A percentile compares a stretch with the other conserved stretches of the same genome.
Conservation (phyloP, 37 sponge, comb jelly and placozoan species). For the Axinella damicornis region DNA sequence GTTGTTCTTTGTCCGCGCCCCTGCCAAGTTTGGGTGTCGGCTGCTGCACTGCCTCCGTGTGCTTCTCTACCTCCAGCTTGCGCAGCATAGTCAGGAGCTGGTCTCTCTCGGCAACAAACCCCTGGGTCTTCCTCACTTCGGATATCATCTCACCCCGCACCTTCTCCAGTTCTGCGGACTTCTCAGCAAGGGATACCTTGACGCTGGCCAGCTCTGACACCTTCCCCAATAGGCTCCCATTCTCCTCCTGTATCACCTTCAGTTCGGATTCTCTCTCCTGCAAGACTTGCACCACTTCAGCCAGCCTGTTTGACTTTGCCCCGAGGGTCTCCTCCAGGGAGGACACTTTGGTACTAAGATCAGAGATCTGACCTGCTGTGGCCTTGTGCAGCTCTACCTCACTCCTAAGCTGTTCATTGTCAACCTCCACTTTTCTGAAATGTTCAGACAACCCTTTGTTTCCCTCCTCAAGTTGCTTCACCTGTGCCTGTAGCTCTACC, state of each 20-base stretch:
- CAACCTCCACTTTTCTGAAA: neutral
- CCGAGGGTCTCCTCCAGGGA: constrained; percentile 29
- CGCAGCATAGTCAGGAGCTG: constrained; percentile 31
- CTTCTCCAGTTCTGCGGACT: constrained; percentile 4
- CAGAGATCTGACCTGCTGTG: neutral
- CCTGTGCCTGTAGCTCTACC: neutral
- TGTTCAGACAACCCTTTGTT: neutral
- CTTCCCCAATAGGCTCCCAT: constrained; percentile 1
- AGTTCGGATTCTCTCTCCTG: neutral
- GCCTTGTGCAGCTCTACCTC: constrained; percentile 6
- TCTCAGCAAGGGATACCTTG: constrained; percentile 14
- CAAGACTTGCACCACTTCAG: neutral
- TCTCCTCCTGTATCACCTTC: constrained; percentile 1
- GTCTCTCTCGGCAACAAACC: constrained; percentile 22
- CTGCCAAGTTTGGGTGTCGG: constrained; percentile 10
- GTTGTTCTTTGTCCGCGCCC: constrained; percentile 39
- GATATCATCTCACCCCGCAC: constrained; percentile 14
- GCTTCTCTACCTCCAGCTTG: constrained; percentile 49
- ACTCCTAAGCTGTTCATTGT: constrained; percentile 3
- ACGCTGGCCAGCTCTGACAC: constrained; percentile 21
- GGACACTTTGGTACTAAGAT: constrained; percentile 17
- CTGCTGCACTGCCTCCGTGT: constrained; percentile 10
- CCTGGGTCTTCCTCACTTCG: constrained; percentile 2
- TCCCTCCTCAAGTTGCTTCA: constrained; percentile 11
- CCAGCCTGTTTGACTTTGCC: neutral